A percentile compares a stretch with the other conserved stretches of the same genome.
Conservation (phyloP, 2,888 invertebrate species). For the Orchesella flavescens region DNA sequence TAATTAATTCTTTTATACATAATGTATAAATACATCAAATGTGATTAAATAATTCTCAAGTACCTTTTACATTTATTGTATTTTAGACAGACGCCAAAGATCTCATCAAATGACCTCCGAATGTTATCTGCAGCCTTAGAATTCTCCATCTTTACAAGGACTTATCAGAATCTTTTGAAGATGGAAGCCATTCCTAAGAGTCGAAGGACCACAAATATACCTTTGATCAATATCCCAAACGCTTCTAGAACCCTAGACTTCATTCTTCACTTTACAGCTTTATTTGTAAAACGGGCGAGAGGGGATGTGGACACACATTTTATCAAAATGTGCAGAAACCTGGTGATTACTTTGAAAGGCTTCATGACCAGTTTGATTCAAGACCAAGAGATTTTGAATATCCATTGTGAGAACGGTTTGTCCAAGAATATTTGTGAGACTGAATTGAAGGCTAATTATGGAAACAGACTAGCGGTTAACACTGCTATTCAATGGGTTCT, state of each 20-base stretch:
- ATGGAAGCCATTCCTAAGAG: background rate
- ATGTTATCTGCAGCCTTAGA: conserved; percentile 29
- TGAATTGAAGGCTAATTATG: background rate
- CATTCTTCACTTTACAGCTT: background rate
- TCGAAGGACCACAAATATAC: background rate
- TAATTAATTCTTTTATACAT: background rate
- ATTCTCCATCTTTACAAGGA: conserved; percentile 15
- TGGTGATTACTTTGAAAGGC: conserved; percentile 24
- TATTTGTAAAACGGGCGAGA: background rate
- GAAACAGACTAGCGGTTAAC: conserved; percentile 16
- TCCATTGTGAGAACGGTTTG: background rate
- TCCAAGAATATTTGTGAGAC: background rate
- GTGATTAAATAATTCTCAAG: too few species aligned
- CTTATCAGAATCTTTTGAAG: background rate
- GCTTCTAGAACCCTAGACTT: background rate
- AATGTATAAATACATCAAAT: background rate
- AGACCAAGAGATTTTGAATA: conserved; percentile 14
- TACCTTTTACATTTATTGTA: background rate
- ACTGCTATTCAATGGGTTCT: conserved; percentile 9
- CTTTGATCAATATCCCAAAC: background rate
- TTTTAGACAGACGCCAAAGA: conserved; percentile 4
- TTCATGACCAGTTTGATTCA: conserved; percentile 31
- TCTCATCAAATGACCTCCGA: conserved; percentile 7
- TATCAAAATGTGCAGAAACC: conserved; percentile 18
- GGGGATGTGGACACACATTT: conserved; percentile 5